Evolutionary conservation across 2,113 vertebrate genomes (phyloP).

Genomic region (Ranitomeya variabilis): DNA sequence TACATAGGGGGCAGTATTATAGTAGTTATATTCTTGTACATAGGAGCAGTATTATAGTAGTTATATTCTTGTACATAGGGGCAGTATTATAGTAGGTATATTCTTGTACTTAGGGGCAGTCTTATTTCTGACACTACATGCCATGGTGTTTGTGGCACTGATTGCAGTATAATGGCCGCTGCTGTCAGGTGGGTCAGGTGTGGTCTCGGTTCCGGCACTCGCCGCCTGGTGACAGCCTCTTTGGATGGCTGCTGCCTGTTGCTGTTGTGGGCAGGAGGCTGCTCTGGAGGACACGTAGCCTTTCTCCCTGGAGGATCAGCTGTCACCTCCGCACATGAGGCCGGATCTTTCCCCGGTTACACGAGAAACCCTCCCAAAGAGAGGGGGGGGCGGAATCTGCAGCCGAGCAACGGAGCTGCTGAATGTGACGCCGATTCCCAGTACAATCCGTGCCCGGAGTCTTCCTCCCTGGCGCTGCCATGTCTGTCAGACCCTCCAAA

Average conservation of each 20-base stretch:
- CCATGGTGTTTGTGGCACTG: too few species aligned
- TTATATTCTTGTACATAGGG: too few species aligned
- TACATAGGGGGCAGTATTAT: too few species aligned
- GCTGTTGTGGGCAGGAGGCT: not conserved
- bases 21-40: too few species aligned
- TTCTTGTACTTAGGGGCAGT: too few species aligned
- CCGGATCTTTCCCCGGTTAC: not conserved
- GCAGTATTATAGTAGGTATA: too few species aligned
- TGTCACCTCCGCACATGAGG: not conserved
- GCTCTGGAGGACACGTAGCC: too few species aligned
- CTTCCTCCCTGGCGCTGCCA: constrained; percentile 14
- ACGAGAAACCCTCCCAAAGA: constrained; percentile 31
- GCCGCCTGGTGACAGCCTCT: not conserved
- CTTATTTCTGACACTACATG: too few species aligned
- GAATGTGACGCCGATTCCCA: not conserved
- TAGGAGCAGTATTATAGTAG: too few species aligned
- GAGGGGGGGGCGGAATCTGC: constrained; percentile 25
- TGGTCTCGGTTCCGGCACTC: not conserved
- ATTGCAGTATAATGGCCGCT: not conserved
- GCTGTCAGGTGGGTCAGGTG: not conserved
- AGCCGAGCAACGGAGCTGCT: constrained; percentile 6
- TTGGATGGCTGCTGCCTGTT: not conserved
- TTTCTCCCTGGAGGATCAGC: not conserved
- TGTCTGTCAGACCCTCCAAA: not conserved
- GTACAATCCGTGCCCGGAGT: not conserved